A percentile compares a stretch with the other conserved stretches of the same genome.
phyloP scores from a whole-genome alignment of 1,140 invertebrate genomes.

The Leucophenga varia region DNA sequence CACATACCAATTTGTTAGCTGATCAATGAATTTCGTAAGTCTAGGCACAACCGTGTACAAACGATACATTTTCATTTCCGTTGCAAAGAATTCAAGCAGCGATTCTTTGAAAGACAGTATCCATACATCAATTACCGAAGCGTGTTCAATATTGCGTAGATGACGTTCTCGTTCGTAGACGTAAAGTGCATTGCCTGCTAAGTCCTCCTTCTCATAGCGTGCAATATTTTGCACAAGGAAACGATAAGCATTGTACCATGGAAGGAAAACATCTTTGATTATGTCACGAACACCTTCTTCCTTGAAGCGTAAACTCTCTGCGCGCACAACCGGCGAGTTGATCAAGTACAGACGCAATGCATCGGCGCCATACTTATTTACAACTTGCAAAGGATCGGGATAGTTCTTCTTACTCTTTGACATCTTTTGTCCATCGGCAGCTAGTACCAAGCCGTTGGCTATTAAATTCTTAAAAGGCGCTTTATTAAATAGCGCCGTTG shows the following conservation, averaged over 20 bases:
- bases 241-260: conserved; percentile 98
- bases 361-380: conserved; percentile 95
- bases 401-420: conserved; percentile 99
- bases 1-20: conserved; percentile 98
- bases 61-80: conserved; percentile 93
- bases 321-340: conserved; percentile 96
- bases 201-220: conserved; percentile 73
- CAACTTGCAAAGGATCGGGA: conserved; percentile 91
- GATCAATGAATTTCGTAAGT: conserved; percentile 94
- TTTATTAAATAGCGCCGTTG: conserved; percentile 94
- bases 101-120: conserved; percentile 96
- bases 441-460: conserved; percentile 92
- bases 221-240: conserved; percentile 94
- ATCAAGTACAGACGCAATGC: conserved; percentile 94
- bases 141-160: conserved; percentile 42
- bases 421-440: conserved; percentile 98
- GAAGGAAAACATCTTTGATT: conserved; percentile 96
- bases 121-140: conserved; percentile 97
- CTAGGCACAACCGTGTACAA: conserved; percentile 94
- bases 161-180: conserved; percentile 64
- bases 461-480: conserved; percentile 98
- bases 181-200: conserved; percentile 58
- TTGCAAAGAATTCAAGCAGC: conserved; percentile 81
- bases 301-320: conserved; percentile 95
- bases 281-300: conserved; percentile 96